Evolutionary conservation across 2,888 invertebrate genomes (phyloP).

Genomic region (Cantharis flavilabris): DNA sequence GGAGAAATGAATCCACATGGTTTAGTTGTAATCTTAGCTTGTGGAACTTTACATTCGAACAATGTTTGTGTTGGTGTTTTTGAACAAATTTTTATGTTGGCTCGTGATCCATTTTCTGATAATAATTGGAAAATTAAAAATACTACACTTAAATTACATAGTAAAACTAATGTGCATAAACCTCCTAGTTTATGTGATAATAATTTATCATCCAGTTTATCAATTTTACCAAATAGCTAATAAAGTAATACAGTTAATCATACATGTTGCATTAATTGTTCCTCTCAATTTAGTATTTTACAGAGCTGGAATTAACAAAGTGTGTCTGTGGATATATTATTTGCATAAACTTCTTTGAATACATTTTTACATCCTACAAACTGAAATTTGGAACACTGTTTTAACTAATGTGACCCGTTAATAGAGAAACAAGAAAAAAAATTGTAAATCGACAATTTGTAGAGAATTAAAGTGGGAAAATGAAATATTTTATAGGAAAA

Average conservation of each 20-base stretch:
- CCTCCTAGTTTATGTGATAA: constrained; percentile 29
- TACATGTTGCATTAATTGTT: not conserved
- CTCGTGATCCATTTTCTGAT: constrained; percentile 64
- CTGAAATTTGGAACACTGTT: no score
- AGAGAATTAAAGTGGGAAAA: no score
- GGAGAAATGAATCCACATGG: constrained; percentile 66
- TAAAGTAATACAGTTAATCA: not conserved
- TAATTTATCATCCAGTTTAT: constrained; percentile 21
- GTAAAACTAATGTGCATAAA: constrained; percentile 40
- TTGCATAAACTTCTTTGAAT: no score
- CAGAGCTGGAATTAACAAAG: no score
- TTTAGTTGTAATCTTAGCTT: constrained; percentile 62
- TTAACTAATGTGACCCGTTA: no score
- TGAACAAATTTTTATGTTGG: constrained; percentile 67
- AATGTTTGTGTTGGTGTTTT: constrained; percentile 64
- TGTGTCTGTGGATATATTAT: no score
- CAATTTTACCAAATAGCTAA: constrained; percentile 20
- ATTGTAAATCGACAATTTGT: no score
- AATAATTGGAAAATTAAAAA: constrained; percentile 72
- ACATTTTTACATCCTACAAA: no score
- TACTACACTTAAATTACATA: constrained; percentile 57
- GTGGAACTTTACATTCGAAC: constrained; percentile 66
- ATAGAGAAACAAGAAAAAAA: no score
- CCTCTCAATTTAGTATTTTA: not conserved
- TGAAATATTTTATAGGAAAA: no score